Conservation (phyloP, 2,113 vertebrate genomes). For the Asarcornis scutulata region DNA sequence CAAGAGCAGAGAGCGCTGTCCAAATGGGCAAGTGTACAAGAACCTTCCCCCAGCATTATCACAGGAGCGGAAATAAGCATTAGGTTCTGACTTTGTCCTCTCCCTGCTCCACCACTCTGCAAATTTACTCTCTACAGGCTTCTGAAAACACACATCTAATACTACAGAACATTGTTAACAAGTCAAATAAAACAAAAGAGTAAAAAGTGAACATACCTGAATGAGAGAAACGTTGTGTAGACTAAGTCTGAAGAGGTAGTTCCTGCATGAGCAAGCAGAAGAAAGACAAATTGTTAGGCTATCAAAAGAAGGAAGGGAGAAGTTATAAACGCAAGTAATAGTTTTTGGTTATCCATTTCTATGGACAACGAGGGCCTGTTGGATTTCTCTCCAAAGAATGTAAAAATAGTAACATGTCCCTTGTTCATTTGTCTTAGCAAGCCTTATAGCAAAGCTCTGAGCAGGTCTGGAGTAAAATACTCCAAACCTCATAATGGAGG, state of each 20-base stretch:
- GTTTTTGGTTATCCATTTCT: neutral
- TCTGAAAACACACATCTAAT: neutral
- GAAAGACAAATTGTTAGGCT: conserved; percentile 54
- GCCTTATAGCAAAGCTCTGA: neutral
- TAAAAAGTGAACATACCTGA: conserved; percentile 83
- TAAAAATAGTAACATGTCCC: neutral
- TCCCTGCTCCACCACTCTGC: neutral
- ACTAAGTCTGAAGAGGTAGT: conserved; percentile 97
- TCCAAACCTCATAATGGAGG: neutral
- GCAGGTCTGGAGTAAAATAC: neutral
- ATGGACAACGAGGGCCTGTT: neutral
- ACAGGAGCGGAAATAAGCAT: neutral
- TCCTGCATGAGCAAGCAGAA: conserved; percentile 82
- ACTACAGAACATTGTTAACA: neutral
- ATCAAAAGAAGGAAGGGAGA: neutral
- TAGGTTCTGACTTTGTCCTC: neutral
- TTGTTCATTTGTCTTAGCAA: neutral
- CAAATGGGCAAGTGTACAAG: neutral
- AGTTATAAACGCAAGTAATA: neutral
- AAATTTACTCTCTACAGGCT: conserved; percentile 20
- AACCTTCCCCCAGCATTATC: neutral
- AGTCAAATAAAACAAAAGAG: conserved; percentile 26
- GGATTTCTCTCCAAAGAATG: neutral
- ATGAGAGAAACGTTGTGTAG: conserved; percentile 93
- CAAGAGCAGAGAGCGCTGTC: neutral